These are phyloP conservation scores for Platygyra sinensis DNA, from an alignment of 64 coral and sea anemone species.

Conservation along the genomic window DNA sequence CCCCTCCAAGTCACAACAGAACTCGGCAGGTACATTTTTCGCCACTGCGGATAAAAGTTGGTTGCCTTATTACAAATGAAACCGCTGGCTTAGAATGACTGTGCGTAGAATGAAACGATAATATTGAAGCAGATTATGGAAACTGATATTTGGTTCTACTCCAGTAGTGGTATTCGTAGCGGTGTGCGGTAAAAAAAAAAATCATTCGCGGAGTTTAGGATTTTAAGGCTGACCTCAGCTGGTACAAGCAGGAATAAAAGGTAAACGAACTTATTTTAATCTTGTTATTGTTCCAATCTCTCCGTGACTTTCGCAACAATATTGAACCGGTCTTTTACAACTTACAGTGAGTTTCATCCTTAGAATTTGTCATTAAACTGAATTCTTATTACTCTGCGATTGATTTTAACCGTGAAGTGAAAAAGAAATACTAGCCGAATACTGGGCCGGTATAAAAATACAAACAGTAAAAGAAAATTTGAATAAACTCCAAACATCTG, in stretches of 20 bases:
- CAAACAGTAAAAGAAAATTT: neutral
- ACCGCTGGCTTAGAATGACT: neutral
- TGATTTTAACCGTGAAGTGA: neutral
- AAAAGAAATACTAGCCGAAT: neutral
- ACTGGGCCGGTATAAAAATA: neutral
- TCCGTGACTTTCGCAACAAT: neutral
- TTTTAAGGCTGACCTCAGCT: neutral
- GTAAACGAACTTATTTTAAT: neutral
- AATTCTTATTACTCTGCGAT: neutral
- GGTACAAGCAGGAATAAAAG: neutral
- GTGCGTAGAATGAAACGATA: neutral
- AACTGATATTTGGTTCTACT: neutral
- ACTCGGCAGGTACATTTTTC: neutral
- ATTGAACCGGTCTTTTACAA: neutral
- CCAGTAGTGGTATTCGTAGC: neutral
- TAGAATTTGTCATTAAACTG: neutral
- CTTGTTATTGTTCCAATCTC: neutral
- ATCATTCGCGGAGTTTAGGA: neutral
- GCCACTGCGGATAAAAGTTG: neutral
- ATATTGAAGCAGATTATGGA: neutral
- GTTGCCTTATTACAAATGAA: neutral
- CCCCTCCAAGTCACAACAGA: neutral
- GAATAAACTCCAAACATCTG: slow-evolving; percentile 23
- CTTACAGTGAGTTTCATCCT: neutral
- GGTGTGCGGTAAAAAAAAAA: neutral